These are phyloP conservation scores for Argopecten irradians DNA, from an alignment of 1,140 invertebrate species.

Conservation along the genomic window DNA sequence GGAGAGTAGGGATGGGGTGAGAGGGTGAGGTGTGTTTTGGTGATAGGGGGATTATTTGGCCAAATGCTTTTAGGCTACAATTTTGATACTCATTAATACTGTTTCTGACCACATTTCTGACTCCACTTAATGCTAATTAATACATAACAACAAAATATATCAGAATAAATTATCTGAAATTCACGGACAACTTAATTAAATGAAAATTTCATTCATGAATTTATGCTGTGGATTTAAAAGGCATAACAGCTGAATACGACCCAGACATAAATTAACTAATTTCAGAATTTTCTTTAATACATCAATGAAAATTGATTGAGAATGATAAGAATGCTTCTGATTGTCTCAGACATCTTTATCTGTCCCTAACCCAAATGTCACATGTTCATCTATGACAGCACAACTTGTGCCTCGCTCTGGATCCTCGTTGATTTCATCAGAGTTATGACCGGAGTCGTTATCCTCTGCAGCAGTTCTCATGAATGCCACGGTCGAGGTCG, in stretches of 20 bases:
- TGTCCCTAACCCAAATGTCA: conserved; percentile 30
- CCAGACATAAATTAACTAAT: too few relatives aligned
- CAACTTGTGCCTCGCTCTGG: background rate
- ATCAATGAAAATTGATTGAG: background rate
- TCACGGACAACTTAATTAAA: too few relatives aligned
- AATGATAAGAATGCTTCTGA: background rate
- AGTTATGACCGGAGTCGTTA: conserved; percentile 60
- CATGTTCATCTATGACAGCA: conserved; percentile 38
- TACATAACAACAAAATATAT: too few relatives aligned
- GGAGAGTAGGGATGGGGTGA: too few relatives aligned
- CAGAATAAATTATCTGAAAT: too few relatives aligned
- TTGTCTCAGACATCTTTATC: background rate
- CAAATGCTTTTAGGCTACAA: background rate
- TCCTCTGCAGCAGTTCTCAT: conserved; percentile 53
- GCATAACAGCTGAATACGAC: background rate
- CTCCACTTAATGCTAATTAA: background rate
- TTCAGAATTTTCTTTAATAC: background rate
- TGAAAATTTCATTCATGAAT: background rate
- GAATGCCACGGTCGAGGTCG: conserved; percentile 62
- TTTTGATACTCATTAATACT: background rate
- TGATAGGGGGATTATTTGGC: too few relatives aligned
- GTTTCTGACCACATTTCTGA: background rate
- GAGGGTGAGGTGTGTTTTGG: too few relatives aligned
- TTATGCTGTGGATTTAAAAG: background rate
- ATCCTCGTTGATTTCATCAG: conserved; percentile 53